phyloP scores from a whole-genome alignment of 2,888 invertebrate genomes.

The Erebia ligea region DNA sequence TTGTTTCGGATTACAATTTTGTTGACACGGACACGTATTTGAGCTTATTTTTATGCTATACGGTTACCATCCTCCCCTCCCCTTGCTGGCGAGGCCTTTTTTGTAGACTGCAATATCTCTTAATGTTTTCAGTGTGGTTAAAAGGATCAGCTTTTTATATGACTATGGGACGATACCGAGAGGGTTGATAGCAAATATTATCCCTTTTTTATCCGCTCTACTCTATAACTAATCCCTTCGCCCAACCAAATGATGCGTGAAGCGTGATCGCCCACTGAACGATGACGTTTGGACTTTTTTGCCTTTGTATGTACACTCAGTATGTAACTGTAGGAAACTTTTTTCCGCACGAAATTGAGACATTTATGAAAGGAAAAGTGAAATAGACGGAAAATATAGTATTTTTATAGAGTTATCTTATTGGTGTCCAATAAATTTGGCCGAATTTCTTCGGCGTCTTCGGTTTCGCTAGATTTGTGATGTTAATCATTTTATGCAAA shows the following conservation, averaged over 20 bases:
- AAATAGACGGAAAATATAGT: slow-evolving; percentile 15
- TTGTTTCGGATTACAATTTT: too few species aligned
- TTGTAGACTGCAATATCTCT: too few species aligned
- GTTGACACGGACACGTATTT: too few species aligned
- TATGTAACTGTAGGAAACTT: neutral
- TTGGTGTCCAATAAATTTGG: neutral
- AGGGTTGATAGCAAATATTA: too few species aligned
- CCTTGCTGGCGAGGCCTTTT: too few species aligned
- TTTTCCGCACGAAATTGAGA: slow-evolving; percentile 14
- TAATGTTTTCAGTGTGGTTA: too few species aligned
- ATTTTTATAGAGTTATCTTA: neutral
- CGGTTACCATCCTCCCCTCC: too few species aligned
- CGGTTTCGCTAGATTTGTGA: neutral
- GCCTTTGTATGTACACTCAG: slow-evolving; percentile 7
- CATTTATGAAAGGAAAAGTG: slow-evolving; percentile 18
- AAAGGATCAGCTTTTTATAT: neutral
- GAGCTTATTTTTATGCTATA: too few species aligned
- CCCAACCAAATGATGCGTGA: slow-evolving; percentile 48
- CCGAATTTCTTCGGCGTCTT: neutral
- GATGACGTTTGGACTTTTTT: slow-evolving; percentile 41
- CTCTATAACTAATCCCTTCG: neutral
- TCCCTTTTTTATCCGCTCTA: neutral
- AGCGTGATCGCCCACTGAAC: slow-evolving; percentile 44
- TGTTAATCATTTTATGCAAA: neutral
- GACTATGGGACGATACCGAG: too few species aligned